Percentiles rank a stretch among this genome's conserved stretches.
Evolutionary conservation across 1,140 invertebrate genomes (phyloP).

Genomic region (Zophobas atratus): DNA sequence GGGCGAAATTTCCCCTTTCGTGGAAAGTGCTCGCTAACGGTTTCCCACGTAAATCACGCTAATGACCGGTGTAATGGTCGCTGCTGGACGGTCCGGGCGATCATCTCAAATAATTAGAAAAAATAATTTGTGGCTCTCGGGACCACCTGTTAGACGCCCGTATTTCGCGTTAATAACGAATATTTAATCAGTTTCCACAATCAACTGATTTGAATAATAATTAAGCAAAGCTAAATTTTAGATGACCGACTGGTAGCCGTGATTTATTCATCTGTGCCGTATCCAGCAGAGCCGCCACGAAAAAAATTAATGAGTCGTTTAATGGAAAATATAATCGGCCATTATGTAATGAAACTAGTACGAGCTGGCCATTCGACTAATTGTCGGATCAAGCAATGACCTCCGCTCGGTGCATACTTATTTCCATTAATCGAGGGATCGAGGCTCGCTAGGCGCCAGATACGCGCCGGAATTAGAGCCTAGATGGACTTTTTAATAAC

Average conservation of each 20-base stretch:
- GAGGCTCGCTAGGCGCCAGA: too few species aligned
- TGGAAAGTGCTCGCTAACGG: too few species aligned
- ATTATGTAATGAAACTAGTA: slow-evolving; percentile 27
- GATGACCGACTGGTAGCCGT: slow-evolving; percentile 18
- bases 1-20: too few species aligned
- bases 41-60: slow-evolving; percentile 14
- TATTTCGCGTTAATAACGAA: slow-evolving; percentile 41
- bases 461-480: too few species aligned
- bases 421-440: too few species aligned
- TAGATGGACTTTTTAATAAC: too few species aligned
- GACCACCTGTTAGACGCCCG: slow-evolving; percentile 39
- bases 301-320: slow-evolving; percentile 40
- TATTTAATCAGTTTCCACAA: slow-evolving; percentile 42
- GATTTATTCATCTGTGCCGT: slow-evolving; percentile 34
- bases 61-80: slow-evolving; percentile 7
- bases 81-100: not conserved
- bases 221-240: slow-evolving; percentile 42
- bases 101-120: slow-evolving; percentile 22
- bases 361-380: slow-evolving; percentile 2
- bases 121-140: slow-evolving; percentile 13
- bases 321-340: slow-evolving; percentile 19
- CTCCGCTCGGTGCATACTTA: too few species aligned
- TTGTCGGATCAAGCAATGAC: too few species aligned
- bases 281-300: slow-evolving; percentile 27
- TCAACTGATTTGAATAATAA: slow-evolving; percentile 42